A percentile compares a stretch with the other conserved stretches of the same genome.
Conservation (phyloP, 2,797 vertebrate species). For the Crenuchus spilurus region DNA sequence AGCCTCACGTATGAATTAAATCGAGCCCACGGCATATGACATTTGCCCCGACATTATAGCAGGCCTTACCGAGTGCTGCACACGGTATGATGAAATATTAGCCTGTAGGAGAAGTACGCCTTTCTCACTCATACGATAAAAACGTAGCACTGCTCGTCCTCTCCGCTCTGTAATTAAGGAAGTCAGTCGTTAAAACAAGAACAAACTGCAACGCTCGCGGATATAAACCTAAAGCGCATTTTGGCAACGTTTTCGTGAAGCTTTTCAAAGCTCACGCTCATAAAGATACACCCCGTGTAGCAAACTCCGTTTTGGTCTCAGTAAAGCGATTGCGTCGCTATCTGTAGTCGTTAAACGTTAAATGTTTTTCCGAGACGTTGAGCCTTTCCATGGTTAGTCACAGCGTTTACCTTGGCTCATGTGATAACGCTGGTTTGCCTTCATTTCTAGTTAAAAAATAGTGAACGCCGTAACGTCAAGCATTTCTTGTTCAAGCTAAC, state of each 20-base stretch:
- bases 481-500: constrained; percentile 41
- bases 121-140: not conserved
- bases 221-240: constrained; percentile 19
- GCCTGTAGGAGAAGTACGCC: constrained; percentile 4
- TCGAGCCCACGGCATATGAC: constrained; percentile 41
- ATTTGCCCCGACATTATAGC: constrained; percentile 34
- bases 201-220: no score
- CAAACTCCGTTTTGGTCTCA: constrained; percentile 11
- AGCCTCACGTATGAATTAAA: constrained; percentile 32
- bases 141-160: not conserved
- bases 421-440: not conserved
- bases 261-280: constrained; percentile 10
- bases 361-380: constrained; percentile 32
- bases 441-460: constrained; percentile 38
- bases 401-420: constrained; percentile 19
- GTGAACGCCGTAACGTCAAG: constrained; percentile 31
- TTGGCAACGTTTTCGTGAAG: constrained; percentile 18
- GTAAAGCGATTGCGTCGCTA: constrained; percentile 43
- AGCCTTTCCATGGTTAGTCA: constrained; percentile 46
- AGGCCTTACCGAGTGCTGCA: constrained; percentile 18
- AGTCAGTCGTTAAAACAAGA: constrained; percentile 42
- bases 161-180: not conserved
- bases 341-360: constrained; percentile 53
- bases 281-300: constrained; percentile 19
- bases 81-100: constrained; percentile 18